Evolutionary conservation across 2,888 invertebrate genomes (phyloP).

Genomic region (Leucania comma): DNA sequence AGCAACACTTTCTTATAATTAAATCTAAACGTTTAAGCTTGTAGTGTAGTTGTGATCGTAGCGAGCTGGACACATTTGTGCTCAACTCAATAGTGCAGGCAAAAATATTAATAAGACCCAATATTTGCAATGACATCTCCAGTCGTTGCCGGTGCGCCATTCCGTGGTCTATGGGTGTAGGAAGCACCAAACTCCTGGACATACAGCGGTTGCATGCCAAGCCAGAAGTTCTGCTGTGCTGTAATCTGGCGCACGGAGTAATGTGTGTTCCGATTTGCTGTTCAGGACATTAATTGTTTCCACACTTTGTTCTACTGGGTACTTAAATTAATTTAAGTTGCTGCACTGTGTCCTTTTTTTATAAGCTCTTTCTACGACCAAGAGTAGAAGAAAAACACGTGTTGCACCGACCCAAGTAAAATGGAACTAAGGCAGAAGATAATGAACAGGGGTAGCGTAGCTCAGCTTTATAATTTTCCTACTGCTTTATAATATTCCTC

Average conservation of each 20-base stretch:
- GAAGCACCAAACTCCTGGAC: constrained; percentile 56
- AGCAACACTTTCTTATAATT: too few relatives aligned
- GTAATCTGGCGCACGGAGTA: constrained; percentile 27
- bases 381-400: too few relatives aligned
- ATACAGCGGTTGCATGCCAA: constrained; percentile 51
- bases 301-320: background rate
- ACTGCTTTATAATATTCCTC: too few relatives aligned
- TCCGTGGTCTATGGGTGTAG: constrained; percentile 23
- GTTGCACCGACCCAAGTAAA: too few relatives aligned
- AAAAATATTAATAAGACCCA: too few relatives aligned
- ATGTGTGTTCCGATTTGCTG: constrained; percentile 38
- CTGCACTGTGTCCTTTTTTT: background rate
- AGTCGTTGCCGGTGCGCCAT: background rate
- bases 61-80: too few relatives aligned
- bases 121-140: background rate
- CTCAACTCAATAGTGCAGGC: too few relatives aligned
- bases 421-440: too few relatives aligned
- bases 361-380: background rate
- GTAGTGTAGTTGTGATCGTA: too few relatives aligned
- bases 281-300: constrained; percentile 41
- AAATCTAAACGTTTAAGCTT: too few relatives aligned
- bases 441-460: too few relatives aligned
- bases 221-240: constrained; percentile 44
- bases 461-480: too few relatives aligned
- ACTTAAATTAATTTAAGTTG: constrained; percentile 24